Evolutionary conservation across 2,113 vertebrate genomes (phyloP).

Genomic region (Polyodon spathula): DNA sequence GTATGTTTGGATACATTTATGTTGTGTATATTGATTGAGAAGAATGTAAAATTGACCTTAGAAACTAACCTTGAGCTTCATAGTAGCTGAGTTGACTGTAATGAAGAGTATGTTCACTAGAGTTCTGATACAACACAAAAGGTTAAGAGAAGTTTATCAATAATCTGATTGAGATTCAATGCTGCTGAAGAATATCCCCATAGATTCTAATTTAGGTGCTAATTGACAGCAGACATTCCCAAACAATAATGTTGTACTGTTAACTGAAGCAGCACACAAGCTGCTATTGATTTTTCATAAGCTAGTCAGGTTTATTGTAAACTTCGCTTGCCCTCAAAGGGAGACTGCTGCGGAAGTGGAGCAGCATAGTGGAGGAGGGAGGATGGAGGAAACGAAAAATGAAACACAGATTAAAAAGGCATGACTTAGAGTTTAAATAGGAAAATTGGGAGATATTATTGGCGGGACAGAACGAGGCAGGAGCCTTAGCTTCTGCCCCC

Average conservation of each 20-base stretch:
- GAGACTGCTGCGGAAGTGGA: too few species aligned
- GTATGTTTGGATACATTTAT: slow-evolving; percentile 46
- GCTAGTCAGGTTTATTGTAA: neutral
- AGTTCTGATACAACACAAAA: too few species aligned
- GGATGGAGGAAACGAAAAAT: too few species aligned
- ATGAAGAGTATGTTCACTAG: too few species aligned
- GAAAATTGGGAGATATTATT: too few species aligned
- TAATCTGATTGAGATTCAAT: neutral
- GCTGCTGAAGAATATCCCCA: neutral
- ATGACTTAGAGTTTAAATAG: too few species aligned
- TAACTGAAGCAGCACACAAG: neutral
- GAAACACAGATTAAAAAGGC: too few species aligned
- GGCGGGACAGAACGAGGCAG: too few species aligned
- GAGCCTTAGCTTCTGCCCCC: too few species aligned
- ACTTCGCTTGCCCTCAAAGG: too few species aligned
- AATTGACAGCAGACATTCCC: neutral
- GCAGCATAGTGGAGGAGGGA: too few species aligned
- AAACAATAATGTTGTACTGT: neutral
- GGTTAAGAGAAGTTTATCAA: neutral
- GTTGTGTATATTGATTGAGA: slow-evolving; percentile 19
- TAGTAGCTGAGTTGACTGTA: neutral
- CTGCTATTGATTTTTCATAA: slow-evolving; percentile 9
- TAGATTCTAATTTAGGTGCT: neutral
- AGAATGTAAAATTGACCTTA: neutral
- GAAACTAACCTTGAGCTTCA: neutral